A percentile compares a stretch with the other conserved stretches of the same genome.
Evolutionary conservation across 2,113 vertebrate species (phyloP).

Genomic region (Uria aalge): DNA sequence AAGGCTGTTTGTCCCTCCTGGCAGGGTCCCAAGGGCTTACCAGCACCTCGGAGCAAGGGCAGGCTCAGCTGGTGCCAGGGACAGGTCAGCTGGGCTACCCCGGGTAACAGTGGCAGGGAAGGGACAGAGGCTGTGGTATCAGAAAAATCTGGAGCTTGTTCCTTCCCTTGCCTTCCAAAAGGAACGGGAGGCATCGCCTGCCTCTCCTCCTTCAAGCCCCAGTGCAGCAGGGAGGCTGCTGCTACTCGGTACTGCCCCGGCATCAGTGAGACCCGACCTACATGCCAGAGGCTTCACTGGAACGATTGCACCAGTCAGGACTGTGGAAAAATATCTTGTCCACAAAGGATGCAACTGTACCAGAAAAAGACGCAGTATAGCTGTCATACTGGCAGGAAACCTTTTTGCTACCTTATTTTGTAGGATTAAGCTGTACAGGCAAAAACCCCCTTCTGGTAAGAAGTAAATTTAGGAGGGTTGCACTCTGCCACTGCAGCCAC

Average conservation of each 20-base stretch:
- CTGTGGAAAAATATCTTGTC: background rate
- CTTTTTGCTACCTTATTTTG: background rate
- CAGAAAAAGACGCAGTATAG: background rate
- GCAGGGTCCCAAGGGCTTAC: background rate
- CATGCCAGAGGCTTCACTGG: background rate
- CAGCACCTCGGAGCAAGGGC: background rate
- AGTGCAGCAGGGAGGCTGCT: background rate
- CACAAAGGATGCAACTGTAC: background rate
- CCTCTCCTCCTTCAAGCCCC: background rate
- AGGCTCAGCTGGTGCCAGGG: accelerated
- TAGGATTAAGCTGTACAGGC: background rate
- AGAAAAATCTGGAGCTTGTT: background rate
- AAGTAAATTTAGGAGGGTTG: background rate
- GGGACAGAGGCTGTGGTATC: background rate
- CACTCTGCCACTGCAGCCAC: background rate
- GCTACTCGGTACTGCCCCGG: no score
- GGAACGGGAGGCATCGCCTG: background rate
- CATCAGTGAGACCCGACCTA: background rate
- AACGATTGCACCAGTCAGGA: background rate
- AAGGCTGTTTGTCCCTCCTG: background rate
- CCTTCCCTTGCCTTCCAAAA: background rate
- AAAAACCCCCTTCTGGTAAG: background rate
- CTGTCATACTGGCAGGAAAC: background rate
- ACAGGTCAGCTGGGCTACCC: background rate
- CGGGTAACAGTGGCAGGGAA: accelerated